Conservation (phyloP, 2,113 vertebrate species). For the Notothenia coriiceps region DNA sequence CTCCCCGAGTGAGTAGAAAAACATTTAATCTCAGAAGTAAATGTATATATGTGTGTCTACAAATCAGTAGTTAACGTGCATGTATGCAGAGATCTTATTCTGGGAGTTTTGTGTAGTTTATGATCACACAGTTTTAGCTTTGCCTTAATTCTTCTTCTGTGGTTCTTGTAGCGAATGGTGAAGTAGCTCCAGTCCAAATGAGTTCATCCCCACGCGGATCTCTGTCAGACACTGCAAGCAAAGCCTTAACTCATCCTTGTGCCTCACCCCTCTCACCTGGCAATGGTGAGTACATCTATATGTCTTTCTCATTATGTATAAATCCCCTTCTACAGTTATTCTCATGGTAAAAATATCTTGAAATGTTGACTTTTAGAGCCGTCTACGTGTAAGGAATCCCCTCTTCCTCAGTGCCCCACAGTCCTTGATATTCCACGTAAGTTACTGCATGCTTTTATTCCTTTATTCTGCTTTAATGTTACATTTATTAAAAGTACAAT, state of each 20-base stretch:
- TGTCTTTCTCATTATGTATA: background rate
- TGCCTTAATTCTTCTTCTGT: background rate
- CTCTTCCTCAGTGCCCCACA: constrained; percentile 31
- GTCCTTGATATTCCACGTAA: constrained; percentile 55
- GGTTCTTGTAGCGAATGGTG: constrained; percentile 60
- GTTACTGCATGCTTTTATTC: constrained; percentile 4
- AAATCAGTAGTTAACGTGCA: background rate
- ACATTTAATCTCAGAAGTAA: background rate
- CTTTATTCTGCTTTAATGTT: background rate
- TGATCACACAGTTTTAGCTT: constrained; percentile 5
- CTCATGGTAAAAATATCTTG: background rate
- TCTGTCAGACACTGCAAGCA: constrained; percentile 70
- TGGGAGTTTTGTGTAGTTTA: background rate
- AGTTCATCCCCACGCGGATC: constrained; percentile 72
- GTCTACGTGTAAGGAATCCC: constrained; percentile 41
- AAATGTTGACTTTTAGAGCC: constrained; percentile 56
- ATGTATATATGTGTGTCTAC: background rate
- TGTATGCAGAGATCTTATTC: background rate
- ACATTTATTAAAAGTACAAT: background rate
- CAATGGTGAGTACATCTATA: constrained; percentile 54
- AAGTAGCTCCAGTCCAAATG: constrained; percentile 70
- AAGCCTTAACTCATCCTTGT: constrained; percentile 38
- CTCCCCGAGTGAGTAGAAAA: constrained; percentile 75
- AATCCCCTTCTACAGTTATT: background rate
- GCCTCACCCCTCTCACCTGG: constrained; percentile 41